Conservation (phyloP, 2,113 vertebrate genomes). For the Rousettus leschenaultii region DNA sequence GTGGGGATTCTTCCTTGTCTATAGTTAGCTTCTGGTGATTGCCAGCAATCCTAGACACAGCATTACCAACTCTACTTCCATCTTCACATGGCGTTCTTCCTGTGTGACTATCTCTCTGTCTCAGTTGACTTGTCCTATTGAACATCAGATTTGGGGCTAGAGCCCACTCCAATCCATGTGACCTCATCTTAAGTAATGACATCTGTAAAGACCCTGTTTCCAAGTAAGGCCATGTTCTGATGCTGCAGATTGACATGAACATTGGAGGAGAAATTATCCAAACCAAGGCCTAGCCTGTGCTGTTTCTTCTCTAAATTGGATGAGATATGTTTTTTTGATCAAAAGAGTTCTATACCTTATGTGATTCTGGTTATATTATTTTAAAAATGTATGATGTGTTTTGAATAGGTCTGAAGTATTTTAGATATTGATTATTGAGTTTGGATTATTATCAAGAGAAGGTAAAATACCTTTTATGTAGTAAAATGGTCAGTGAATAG, state of each 20-base stretch:
- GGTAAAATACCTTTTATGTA: neutral
- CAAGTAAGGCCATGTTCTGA: neutral
- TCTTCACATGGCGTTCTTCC: neutral
- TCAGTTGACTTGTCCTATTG: neutral
- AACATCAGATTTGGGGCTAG: neutral
- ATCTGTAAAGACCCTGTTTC: neutral
- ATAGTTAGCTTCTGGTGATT: neutral
- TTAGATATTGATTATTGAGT: neutral
- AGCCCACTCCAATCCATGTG: neutral
- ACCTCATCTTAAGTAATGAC: neutral
- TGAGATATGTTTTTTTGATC: neutral
- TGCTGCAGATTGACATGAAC: neutral
- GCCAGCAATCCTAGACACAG: neutral
- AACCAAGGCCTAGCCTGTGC: neutral
- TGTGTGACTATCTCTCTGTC: neutral
- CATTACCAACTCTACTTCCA: fast-evolving
- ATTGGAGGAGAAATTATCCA: neutral
- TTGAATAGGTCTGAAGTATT: neutral
- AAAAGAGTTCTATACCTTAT: neutral
- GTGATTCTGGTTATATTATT: neutral
- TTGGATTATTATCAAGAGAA: neutral
- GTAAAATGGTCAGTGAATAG: neutral
- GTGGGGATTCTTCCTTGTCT: neutral
- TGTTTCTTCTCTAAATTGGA: neutral
- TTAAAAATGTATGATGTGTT: neutral